Percentiles rank a stretch among this genome's conserved stretches.
Conservation (phyloP, 2,888 invertebrate species). For the Epinotia brunnichana region DNA sequence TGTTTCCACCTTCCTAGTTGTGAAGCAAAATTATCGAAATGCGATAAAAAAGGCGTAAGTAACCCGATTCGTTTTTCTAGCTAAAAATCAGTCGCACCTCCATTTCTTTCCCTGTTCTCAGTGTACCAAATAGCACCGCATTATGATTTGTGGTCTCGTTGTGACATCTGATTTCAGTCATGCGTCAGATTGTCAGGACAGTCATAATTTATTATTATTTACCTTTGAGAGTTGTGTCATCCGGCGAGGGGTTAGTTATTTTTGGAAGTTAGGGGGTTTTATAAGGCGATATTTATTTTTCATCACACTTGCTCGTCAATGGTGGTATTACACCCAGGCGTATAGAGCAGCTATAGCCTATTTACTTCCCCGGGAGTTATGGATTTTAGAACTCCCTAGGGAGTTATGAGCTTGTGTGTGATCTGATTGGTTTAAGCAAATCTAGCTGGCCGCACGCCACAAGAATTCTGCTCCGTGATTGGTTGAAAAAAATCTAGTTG, state of each 20-base stretch:
- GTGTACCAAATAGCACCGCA: slow-evolving; percentile 55
- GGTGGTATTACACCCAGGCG: no score
- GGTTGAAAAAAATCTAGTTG: no score
- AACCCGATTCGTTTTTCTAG: no score
- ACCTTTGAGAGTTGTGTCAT: slow-evolving; percentile 57
- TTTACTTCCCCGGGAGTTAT: no score
- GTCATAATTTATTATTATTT: slow-evolving; percentile 74
- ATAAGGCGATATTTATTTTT: slow-evolving; percentile 22
- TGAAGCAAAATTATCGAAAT: neutral
- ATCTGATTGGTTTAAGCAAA: no score
- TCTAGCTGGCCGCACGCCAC: no score
- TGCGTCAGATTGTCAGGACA: slow-evolving; percentile 70
- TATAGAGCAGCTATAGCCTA: no score
- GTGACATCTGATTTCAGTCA: slow-evolving; percentile 78
- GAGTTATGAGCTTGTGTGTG: no score
- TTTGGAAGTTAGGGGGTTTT: slow-evolving; percentile 48
- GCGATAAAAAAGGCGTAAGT: neutral
- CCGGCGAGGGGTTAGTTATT: slow-evolving; percentile 55
- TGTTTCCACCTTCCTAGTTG: no score
- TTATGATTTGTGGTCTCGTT: slow-evolving; percentile 73
- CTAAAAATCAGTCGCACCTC: slow-evolving; percentile 43
- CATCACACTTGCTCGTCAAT: no score
- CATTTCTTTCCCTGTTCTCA: slow-evolving; percentile 49
- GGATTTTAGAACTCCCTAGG: no score
- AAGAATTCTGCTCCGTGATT: no score